Conservation (phyloP, 2,113 vertebrate genomes). For the Otolemur garnettii region DNA sequence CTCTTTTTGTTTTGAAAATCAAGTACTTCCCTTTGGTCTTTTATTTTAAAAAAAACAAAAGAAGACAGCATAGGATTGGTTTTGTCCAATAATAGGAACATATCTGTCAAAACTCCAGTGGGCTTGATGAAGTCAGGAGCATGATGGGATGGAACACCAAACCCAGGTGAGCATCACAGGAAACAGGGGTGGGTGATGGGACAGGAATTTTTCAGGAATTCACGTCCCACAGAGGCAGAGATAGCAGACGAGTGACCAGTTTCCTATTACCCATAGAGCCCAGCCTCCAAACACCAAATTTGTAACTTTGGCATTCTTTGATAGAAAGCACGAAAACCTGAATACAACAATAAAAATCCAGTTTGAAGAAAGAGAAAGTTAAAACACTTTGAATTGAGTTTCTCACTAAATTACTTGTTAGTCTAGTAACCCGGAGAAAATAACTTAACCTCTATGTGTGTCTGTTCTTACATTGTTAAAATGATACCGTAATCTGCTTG, state of each 20-base stretch:
- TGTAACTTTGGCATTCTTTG: neutral
- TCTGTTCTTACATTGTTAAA: neutral
- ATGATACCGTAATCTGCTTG: neutral
- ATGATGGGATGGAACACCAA: neutral
- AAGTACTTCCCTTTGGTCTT: neutral
- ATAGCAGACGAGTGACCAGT: neutral
- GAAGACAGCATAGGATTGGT: neutral
- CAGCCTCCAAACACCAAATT: neutral
- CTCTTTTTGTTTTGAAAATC: neutral
- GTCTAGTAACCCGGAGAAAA: neutral
- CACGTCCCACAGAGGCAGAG: neutral
- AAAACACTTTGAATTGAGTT: neutral
- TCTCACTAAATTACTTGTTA: neutral
- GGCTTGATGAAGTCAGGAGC: neutral
- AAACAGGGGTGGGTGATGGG: neutral
- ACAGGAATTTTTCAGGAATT: neutral
- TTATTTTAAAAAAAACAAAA: conserved; percentile 4
- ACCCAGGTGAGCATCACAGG: neutral
- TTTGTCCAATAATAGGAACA: neutral
- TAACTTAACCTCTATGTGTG: neutral
- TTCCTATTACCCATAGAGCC: neutral
- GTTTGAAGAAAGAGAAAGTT: neutral
- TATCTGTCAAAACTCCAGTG: neutral
- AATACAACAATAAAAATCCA: neutral
- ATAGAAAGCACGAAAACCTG: neutral